Evolutionary conservation across 2,888 invertebrate genomes (phyloP).

Genomic region (Ptycholaimellus sp.): DNA sequence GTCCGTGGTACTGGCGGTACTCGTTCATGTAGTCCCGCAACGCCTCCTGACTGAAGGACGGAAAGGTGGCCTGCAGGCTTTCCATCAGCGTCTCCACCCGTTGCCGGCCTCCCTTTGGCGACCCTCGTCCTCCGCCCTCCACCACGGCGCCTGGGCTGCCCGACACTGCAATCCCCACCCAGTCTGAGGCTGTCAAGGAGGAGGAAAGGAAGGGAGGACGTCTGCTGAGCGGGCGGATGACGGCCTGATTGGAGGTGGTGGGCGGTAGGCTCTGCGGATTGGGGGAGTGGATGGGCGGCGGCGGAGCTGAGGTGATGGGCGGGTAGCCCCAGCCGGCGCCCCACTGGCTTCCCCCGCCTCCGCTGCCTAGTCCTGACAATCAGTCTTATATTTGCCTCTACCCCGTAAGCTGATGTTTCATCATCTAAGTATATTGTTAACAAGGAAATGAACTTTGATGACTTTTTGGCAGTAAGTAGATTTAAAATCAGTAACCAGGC

Average conservation of each 20-base stretch:
- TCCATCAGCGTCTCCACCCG: slow-evolving; percentile 4
- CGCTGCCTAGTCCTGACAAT: no score
- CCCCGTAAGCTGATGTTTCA: neutral
- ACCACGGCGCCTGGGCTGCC: no score
- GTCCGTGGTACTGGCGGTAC: slow-evolving; percentile 2
- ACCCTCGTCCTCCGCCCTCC: neutral
- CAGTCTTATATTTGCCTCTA: neutral
- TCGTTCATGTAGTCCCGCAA: slow-evolving; percentile 4
- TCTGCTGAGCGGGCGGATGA: neutral
- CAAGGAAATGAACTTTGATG: neutral
- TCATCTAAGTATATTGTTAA: neutral
- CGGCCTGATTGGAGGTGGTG: neutral
- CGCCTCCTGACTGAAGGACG: slow-evolving; percentile 1
- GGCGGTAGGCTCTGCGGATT: no score
- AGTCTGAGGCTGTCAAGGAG: no score
- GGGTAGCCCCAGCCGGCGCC: slow-evolving; percentile 1
- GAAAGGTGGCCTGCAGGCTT: slow-evolving; percentile 2
- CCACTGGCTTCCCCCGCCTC: neutral
- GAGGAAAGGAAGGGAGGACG: no score
- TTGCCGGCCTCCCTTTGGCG: neutral
- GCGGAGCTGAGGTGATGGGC: neutral
- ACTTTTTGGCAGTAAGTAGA: neutral
- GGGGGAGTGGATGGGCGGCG: neutral
- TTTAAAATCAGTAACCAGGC: neutral
- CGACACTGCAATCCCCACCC: no score